Evolutionary conservation across 1,140 invertebrate genomes (phyloP), one percentile per base, ranked within the genome.

Genomic region (Scaptomyza graminum): DNA sequence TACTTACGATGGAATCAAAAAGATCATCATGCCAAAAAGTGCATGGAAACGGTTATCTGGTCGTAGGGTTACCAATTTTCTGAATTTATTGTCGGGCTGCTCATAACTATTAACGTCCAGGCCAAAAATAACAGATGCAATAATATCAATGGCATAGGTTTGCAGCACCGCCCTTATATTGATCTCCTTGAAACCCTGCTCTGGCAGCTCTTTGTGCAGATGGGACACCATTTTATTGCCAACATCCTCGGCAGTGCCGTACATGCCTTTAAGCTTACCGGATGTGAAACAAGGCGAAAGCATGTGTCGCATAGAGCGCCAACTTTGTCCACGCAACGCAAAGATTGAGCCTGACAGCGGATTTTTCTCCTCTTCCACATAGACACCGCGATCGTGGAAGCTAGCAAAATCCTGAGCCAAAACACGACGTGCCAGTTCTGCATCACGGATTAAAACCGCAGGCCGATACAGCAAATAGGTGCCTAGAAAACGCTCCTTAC

Each of bases 261-360:
- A 93, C 93, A 94, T 94, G 1, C 74, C 77, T 70, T 94, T 94
- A 2, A 95, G 76, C 75, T 94, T 94, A 13, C 92, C 92, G 0
- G 93, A 92, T 0, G 93, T 94, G 68, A 95, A 95, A 5, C 93
- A 92, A 0, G 94, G 94, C 0, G 92, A 92, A 0, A 95, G 68
- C 64, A 93, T 93, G 0, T 91, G 73, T 11, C 94, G 76, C 12
- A 95, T 70, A 6, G 81, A 84, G 56, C 91, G 92, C 94, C 94
- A 95, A 15, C 80, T 92, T 68, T 92, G 89, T 2, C 91, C 92
- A 16, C 92, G 88, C 0, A 93, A 69, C 0, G 91, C 76, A 54
- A 93, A 93, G 6, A 93, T 64, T 60, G 92, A 91, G 4, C 72
- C 80, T 0, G 83, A 90, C 5, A 92, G 18, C 0, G 91, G 91